phyloP scores from a whole-genome alignment of 2,797 vertebrate species.

The Muscicapa comitata region DNA sequence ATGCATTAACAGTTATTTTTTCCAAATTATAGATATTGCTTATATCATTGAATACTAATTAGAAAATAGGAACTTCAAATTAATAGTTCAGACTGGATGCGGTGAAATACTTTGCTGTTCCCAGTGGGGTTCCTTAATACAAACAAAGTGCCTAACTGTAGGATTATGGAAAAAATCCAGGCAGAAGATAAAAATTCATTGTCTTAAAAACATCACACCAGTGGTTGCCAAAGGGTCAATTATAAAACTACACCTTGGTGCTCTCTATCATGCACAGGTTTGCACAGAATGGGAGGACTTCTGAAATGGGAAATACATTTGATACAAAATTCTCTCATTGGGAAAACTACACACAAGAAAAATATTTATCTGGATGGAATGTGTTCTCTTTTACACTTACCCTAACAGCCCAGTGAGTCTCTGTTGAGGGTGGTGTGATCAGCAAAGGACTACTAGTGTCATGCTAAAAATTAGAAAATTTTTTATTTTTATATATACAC shows the following conservation, averaged over 20 bases:
- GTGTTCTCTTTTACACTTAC: constrained; percentile 73
- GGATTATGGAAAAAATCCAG: constrained; percentile 16
- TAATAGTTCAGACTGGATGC: neutral
- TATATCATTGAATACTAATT: neutral
- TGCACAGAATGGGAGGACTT: neutral
- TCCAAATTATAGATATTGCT: neutral
- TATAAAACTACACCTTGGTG: neutral
- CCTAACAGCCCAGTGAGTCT: constrained; percentile 94
- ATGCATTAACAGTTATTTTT: neutral
- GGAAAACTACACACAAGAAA: neutral
- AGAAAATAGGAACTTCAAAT: neutral
- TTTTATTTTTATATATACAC: neutral
- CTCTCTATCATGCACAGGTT: neutral
- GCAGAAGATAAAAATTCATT: constrained; percentile 31
- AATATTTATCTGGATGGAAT: neutral
- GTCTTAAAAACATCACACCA: neutral
- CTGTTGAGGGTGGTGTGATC: constrained; percentile 76
- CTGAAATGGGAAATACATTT: neutral
- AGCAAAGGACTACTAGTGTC: constrained; percentile 90
- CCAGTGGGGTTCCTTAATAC: neutral
- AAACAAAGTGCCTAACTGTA: neutral
- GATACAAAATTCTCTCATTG: neutral
- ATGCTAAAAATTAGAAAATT: constrained; percentile 76
- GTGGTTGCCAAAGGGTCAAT: neutral
- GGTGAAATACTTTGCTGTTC: constrained; percentile 2